Percentiles rank a stretch among this genome's conserved stretches.
Evolutionary conservation across 2,797 vertebrate species (phyloP).

Genomic region (Jordanella pulchra): DNA sequence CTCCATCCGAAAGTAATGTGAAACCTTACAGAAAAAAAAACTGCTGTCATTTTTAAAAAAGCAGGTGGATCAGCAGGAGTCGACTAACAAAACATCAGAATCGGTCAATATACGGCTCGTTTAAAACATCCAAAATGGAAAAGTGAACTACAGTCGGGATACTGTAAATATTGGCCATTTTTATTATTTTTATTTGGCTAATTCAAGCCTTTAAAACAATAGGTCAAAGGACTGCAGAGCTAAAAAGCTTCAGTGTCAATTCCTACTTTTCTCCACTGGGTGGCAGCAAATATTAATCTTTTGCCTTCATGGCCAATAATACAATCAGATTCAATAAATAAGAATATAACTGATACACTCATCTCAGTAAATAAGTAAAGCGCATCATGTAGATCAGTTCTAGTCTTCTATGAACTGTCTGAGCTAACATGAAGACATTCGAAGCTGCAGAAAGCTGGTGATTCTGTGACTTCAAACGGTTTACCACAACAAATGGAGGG

Average conservation of each 20-base stretch:
- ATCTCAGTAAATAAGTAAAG: too few species aligned
- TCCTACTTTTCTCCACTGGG: conserved; percentile 20
- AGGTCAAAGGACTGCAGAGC: background rate
- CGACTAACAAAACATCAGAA: background rate
- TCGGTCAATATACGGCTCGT: background rate
- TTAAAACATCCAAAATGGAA: too few species aligned
- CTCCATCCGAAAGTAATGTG: too few species aligned
- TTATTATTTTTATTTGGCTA: background rate
- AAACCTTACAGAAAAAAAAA: background rate
- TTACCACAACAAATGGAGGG: too few species aligned
- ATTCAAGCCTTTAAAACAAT: background rate
- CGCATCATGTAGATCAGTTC: too few species aligned
- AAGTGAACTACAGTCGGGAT: background rate
- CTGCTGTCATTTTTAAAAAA: background rate
- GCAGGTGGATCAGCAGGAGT: background rate
- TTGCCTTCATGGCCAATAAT: background rate
- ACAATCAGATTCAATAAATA: too few species aligned
- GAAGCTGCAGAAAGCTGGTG: too few species aligned
- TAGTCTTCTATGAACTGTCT: too few species aligned
- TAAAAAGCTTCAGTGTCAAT: background rate
- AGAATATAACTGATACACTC: too few species aligned
- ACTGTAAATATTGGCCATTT: background rate
- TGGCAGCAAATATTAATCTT: conserved; percentile 21
- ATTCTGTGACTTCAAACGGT: too few species aligned
- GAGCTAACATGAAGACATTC: too few species aligned